Conservation (phyloP, 2,888 invertebrate species). For the Nymphalis polychloros region DNA sequence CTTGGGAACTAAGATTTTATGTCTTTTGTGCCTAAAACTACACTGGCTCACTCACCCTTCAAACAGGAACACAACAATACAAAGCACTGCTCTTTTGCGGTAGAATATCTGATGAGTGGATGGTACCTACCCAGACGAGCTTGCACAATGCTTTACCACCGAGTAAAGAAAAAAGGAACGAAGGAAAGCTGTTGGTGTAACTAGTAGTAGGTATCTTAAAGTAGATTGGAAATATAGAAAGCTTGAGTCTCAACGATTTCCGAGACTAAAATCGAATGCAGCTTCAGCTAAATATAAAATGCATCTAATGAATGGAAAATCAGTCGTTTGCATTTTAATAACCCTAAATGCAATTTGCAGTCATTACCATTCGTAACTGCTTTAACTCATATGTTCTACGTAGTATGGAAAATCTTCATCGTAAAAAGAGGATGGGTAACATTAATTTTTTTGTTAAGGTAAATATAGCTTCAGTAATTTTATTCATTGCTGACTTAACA, state of each 20-base stretch:
- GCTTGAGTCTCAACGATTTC: not conserved
- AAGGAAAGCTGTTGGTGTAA: not conserved
- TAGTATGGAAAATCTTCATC: not conserved
- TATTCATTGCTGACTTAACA: no score
- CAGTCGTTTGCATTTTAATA: conserved; percentile 35
- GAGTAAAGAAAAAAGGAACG: no score
- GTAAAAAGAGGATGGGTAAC: not conserved
- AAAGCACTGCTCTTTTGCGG: no score
- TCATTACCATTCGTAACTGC: conserved; percentile 31
- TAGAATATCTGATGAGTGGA: no score
- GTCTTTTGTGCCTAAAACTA: no score
- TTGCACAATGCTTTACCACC: no score
- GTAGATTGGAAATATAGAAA: conserved; percentile 3
- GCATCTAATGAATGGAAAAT: conserved; percentile 16
- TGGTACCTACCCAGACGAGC: no score
- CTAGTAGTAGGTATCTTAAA: not conserved
- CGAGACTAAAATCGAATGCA: conserved; percentile 2
- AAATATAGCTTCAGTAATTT: no score
- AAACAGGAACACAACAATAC: no score
- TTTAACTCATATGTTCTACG: conserved; percentile 2
- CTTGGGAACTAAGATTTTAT: no score
- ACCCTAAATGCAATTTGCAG: conserved; percentile 34
- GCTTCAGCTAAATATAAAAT: conserved; percentile 19
- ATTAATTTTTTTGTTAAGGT: no score
- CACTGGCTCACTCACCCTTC: no score